phyloP scores from a whole-genome alignment of 1,140 invertebrate species.

The Gryllus bimaculatus region DNA sequence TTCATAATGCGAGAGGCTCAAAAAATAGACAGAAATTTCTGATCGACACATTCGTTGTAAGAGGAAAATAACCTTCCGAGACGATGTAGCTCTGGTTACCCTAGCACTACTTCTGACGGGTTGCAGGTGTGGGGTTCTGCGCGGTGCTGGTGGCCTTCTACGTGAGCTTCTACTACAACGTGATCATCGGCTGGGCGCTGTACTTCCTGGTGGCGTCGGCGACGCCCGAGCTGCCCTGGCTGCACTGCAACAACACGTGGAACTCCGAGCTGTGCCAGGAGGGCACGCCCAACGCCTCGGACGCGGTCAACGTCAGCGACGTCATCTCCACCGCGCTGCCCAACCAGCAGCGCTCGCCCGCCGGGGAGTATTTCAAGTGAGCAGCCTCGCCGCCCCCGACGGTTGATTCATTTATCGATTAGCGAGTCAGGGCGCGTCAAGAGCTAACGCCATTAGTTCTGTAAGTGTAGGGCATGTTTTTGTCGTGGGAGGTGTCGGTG shows the following conservation, averaged over 20 bases:
- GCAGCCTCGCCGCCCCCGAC: conserved; percentile 28
- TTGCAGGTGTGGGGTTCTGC: conserved; percentile 73
- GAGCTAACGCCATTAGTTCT: too few species aligned
- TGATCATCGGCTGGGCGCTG: conserved; percentile 84
- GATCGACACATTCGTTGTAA: too few species aligned
- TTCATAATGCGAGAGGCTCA: too few species aligned
- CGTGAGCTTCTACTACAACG: conserved; percentile 87
- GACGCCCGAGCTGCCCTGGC: conserved; percentile 71
- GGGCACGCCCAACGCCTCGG: conserved; percentile 23
- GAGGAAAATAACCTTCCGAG: too few species aligned
- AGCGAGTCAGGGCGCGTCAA: too few species aligned
- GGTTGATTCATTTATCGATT: too few species aligned
- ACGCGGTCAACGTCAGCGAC: background rate
- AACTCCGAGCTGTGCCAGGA: conserved; percentile 70
- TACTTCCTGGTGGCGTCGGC: conserved; percentile 72
- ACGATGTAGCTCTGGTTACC: too few species aligned
- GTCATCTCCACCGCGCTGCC: background rate
- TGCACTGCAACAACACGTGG: conserved; percentile 76
- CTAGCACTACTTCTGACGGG: conserved; percentile 14
- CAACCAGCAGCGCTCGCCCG: conserved; percentile 41
- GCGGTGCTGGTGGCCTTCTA: conserved; percentile 79
- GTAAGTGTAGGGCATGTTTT: too few species aligned
- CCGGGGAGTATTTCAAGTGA: conserved; percentile 54
- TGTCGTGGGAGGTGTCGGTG: too few species aligned
- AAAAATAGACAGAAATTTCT: too few species aligned